phyloP scores from a whole-genome alignment of 2,113 vertebrate species.

The Muscicapa adusta region DNA sequence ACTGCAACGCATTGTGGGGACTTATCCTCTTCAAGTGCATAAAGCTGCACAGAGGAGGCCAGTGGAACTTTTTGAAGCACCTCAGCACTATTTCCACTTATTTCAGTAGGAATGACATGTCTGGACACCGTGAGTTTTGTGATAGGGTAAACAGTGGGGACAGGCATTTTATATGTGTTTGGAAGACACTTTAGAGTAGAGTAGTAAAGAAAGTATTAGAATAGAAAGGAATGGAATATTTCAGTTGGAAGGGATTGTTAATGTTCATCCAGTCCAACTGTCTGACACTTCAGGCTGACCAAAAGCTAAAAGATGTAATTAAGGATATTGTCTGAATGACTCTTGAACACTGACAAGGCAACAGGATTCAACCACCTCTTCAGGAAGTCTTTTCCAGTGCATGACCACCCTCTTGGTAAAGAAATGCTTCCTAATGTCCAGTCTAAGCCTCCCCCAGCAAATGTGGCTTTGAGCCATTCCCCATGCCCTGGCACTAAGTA shows the following conservation, averaged over 20 bases:
- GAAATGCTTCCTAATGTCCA: background rate
- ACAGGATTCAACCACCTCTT: background rate
- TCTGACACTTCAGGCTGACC: background rate
- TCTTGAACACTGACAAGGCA: background rate
- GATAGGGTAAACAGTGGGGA: background rate
- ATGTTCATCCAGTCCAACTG: background rate
- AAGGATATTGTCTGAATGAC: background rate
- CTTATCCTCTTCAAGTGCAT: background rate
- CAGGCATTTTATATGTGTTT: background rate
- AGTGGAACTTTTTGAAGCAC: background rate
- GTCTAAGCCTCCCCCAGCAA: fast-evolving
- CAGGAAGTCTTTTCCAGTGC: background rate
- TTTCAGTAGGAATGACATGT: background rate
- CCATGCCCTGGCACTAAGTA: fast-evolving
- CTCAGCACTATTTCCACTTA: background rate
- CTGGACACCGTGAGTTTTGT: background rate
- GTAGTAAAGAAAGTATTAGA: background rate
- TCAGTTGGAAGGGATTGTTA: background rate
- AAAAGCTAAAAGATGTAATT: background rate
- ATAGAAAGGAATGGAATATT: background rate
- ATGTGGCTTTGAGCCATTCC: background rate
- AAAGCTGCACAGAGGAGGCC: background rate
- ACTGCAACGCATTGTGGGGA: background rate
- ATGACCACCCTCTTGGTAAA: background rate
- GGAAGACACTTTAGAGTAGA: background rate